Evolutionary conservation across 2,113 vertebrate species (phyloP).

Genomic region (Ameiurus melas): DNA sequence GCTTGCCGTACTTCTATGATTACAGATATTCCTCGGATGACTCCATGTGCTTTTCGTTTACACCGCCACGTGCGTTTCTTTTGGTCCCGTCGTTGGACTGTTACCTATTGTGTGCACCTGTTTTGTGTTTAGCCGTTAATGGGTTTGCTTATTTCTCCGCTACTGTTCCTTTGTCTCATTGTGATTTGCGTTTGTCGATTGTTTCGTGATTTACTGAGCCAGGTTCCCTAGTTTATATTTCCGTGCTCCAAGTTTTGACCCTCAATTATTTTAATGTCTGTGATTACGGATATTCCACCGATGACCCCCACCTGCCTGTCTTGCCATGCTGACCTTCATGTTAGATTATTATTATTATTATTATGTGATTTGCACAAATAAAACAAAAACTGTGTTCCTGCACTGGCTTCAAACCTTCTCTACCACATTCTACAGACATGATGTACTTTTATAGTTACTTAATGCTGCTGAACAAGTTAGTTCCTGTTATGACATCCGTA

Average conservation of each 20-base stretch:
- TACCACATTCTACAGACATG: neutral
- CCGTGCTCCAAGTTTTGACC: too few relatives aligned
- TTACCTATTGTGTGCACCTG: neutral
- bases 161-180: too few relatives aligned
- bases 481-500: neutral
- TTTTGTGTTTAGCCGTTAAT: too few relatives aligned
- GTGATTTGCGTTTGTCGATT: too few relatives aligned
- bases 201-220: neutral
- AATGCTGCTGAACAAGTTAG: neutral
- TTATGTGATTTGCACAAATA: neutral
- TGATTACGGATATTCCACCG: neutral
- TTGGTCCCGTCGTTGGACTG: neutral
- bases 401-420: neutral
- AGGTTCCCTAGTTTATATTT: neutral
- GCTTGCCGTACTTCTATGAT: neutral
- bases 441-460: neutral
- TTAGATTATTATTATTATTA: neutral
- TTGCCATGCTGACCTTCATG: neutral
- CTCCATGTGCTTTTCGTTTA: neutral
- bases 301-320: neutral
- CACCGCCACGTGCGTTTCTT: too few relatives aligned
- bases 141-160: too few relatives aligned
- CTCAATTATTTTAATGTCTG: neutral
- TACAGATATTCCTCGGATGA: neutral
- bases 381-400: neutral